Base-by-base conservation (phyloP, 2,113 vertebrate genomes). In the Coptodon rendalli region DNA sequence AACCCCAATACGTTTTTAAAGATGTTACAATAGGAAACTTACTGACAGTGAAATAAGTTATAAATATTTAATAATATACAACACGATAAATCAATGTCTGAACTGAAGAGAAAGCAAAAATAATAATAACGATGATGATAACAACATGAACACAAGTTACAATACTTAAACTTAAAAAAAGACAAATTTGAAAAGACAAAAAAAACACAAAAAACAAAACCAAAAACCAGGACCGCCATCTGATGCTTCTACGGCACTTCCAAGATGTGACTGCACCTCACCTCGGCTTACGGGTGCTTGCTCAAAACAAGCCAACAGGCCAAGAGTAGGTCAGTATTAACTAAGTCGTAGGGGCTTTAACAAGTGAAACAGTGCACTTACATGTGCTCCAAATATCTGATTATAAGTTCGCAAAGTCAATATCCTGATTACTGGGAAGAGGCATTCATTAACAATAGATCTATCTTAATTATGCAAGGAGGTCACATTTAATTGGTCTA, bases 171-270 rank as follows among this genome's bases (percentile, higher is more conserved):
- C 6, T 40, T 68, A 52, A 61, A 17, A 53, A 19, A 43, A 31
- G 0, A 7, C 22, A 43, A 38, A 38, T 13, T n/a, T 66, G 8
- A 19, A 9, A 0, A 53, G 17, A 36, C 12, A 43, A 76, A 17
- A 7, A 14, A 50, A 4, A 2, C 22, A 22, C 22, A 22, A 17
- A 2, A 2, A 4, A 2, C 2, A 43, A 50, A 52, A 5, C 3
- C 1, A 6, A 56, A 56, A 27, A 57, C 1, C 14, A 1, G 36
- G 73, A 14, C 45, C 11, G 3, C 66, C 78, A 43, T 84, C 45
- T 87, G 85, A 16, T 34, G 56, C 63, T 22, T 53, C 36, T 16
- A 4, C 78, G 4, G 1, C 63, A 7, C 24, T 3, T 56, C 36
- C 50, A 14, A 24, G 11, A 36, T 52, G 9, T 52, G 31, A 81